Conservation (phyloP, 2,888 invertebrate genomes). For the Cartodere bifasciata region DNA sequence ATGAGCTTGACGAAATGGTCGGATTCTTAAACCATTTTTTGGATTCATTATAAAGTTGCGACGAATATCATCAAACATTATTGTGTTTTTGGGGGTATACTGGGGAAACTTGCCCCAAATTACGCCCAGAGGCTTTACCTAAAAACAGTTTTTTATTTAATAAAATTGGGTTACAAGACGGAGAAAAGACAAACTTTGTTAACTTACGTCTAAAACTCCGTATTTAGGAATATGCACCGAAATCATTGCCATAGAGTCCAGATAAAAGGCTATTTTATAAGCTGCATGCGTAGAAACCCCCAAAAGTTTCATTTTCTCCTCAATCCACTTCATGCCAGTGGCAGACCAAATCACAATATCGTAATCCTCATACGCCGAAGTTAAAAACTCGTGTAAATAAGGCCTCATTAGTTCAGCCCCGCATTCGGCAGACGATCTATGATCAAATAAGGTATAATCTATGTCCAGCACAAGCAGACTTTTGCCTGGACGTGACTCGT, state of each 20-base stretch:
- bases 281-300: constrained; percentile 71
- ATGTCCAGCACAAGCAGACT: constrained; percentile 88
- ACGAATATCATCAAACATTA: constrained; percentile 95
- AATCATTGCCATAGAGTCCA: constrained; percentile 91
- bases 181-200: not conserved
- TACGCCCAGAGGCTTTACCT: constrained; percentile 89
- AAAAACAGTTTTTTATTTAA: constrained; percentile 16
- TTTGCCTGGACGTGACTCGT: constrained; percentile 72
- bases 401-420: constrained; percentile 85
- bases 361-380: constrained; percentile 75
- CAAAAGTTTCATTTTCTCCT: constrained; percentile 88
- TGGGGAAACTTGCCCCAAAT: constrained; percentile 93
- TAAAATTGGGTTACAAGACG: not conserved
- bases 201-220: constrained; percentile 11
- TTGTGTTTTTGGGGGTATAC: constrained; percentile 82
- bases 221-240: constrained; percentile 46
- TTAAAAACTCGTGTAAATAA: constrained; percentile 86
- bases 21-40: constrained; percentile 79
- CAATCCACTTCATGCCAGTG: constrained; percentile 97
- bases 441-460: constrained; percentile 94
- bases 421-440: constrained; percentile 82
- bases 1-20: constrained; percentile 85
- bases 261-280: constrained; percentile 85
- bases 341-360: constrained; percentile 99
- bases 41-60: constrained; percentile 98